Evolutionary conservation across 2,113 vertebrate genomes (phyloP), one percentile per base, ranked within the genome.

Genomic region (Corydoras maculifer): DNA sequence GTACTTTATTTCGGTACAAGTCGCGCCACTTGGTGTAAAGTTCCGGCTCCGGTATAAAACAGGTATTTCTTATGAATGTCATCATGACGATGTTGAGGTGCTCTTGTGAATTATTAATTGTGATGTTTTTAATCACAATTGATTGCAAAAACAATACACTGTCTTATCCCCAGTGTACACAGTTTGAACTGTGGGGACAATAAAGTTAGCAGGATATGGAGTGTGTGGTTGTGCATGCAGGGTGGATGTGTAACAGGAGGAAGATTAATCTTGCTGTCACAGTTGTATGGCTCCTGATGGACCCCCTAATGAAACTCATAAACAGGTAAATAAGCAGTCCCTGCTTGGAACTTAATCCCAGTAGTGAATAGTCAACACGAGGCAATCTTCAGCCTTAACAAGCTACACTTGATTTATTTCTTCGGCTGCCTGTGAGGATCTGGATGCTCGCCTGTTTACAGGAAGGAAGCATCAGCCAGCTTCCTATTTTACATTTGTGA

Each of bases 261-360:
- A 55, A 68, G 78, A 79, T 79, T 79, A 79, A 79, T 79, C 78
- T 77, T 77, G 70, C 70, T 70, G 79, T 81, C 84, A 82, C 77
- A 77, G 50, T 50, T n/a, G 13, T 64, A 73, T 72, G 43, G 64
- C 78, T 70, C 75, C 80, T 78, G 79, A 83, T 80, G 76, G 72
- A 73, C 74, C 70, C 72, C 66, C 77, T 82, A n/a, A 69, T 69
- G 79, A 73, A 75, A 78, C 75, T 69, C 77, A 82, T 83, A 86
- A 82, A 87, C 81, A 86, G 82, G 84, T 86, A 89, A 84, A 86
- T 84, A 85, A 86, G 82, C 69, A 76, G 59, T 25, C 63, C 62
- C 65, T 68, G 67, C 68, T 75, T 65, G 60, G 74, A 64, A 71
- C 72, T 71, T 75, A 78, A 78, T 78, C 65, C 76, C 76, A 74